Conservation (phyloP, 2,113 vertebrate genomes). For the Anser cygnoides region DNA sequence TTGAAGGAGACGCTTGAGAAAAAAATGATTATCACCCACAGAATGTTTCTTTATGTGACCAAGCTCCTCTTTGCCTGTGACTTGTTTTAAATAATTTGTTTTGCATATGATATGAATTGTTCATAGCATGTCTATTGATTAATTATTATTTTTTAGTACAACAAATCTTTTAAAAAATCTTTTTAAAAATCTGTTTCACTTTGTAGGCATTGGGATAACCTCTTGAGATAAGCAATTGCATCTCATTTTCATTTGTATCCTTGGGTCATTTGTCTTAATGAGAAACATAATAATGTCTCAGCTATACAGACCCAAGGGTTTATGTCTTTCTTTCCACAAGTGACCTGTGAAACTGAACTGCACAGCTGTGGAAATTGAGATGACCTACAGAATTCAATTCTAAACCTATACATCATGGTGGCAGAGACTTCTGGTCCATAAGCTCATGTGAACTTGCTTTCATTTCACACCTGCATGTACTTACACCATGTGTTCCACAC, state of each 20-base stretch:
- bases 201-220: background rate
- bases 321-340: background rate
- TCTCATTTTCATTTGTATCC: background rate
- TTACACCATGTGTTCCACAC: too few species aligned
- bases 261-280: slow-evolving; percentile 25
- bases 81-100: background rate
- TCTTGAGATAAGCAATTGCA: background rate
- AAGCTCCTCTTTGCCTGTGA: background rate
- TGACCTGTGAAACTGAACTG: background rate
- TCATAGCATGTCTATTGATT: background rate
- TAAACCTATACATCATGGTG: slow-evolving; percentile 1
- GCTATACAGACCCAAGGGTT: background rate
- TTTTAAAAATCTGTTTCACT: background rate
- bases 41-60: background rate
- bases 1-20: background rate
- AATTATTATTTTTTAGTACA: background rate
- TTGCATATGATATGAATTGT: background rate
- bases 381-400: slow-evolving; percentile 13
- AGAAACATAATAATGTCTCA: background rate
- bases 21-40: background rate
- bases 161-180: background rate
- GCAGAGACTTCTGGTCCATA: slow-evolving; percentile 28
- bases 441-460: background rate
- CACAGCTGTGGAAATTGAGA: background rate
- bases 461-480: background rate